Conservation (phyloP, 1,140 invertebrate genomes). For the Apis laboriosa region DNA sequence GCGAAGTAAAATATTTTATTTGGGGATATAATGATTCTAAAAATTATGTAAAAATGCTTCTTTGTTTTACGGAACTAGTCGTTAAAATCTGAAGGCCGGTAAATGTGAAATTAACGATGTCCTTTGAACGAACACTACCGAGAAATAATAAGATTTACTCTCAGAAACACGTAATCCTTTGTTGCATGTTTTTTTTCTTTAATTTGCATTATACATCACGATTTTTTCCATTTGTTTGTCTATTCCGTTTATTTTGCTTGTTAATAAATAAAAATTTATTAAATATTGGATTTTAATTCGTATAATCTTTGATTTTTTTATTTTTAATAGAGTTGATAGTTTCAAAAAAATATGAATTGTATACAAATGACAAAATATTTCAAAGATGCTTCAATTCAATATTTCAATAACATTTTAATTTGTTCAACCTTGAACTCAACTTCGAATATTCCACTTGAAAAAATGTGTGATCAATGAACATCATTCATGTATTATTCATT, state of each 20-base stretch:
- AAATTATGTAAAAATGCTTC: not conserved
- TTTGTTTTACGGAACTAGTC: constrained; percentile 10
- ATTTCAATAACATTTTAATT: not conserved
- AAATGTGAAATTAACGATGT: constrained; percentile 26
- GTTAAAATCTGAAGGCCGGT: not conserved
- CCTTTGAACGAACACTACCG: not conserved
- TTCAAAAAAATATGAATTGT: accelerated
- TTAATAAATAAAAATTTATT: not conserved
- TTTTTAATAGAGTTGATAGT: no score
- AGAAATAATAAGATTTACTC: not conserved
- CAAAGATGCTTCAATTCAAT: not conserved
- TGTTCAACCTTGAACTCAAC: not conserved
- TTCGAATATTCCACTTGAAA: not conserved
- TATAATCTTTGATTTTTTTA: not conserved
- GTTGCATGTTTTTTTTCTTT: not conserved
- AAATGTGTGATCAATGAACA: not conserved
- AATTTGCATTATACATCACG: not conserved
- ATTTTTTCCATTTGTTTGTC: not conserved
- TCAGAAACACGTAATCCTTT: not conserved
- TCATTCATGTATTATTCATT: constrained; percentile 20
- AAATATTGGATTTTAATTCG: not conserved
- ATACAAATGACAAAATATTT: not conserved
- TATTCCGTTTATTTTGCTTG: not conserved
- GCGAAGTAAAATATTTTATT: not conserved
- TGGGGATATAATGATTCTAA: not conserved